Evolutionary conservation across 1,140 invertebrate species (phyloP).

Genomic region (Fopius arisanus): DNA sequence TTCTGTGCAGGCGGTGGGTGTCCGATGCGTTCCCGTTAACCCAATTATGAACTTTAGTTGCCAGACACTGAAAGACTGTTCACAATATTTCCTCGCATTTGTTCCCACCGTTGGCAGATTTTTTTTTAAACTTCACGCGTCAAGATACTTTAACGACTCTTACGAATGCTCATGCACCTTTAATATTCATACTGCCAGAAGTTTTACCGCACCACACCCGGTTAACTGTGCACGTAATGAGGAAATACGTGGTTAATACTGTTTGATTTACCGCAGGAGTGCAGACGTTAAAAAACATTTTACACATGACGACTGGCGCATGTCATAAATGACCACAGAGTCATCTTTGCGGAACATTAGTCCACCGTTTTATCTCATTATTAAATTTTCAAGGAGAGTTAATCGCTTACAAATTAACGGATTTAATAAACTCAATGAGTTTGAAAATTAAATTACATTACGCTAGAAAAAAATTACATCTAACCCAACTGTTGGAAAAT

Average conservation of each 20-base stretch:
- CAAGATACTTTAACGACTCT: background rate
- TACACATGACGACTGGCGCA: slow-evolving; percentile 8
- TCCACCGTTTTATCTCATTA: background rate
- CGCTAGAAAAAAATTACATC: no score
- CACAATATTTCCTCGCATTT: no score
- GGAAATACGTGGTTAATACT: slow-evolving; percentile 34
- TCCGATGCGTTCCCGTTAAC: no score
- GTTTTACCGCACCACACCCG: slow-evolving; percentile 29
- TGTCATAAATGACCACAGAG: slow-evolving; percentile 9
- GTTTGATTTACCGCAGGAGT: slow-evolving; percentile 34
- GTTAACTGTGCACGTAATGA: slow-evolving; percentile 35
- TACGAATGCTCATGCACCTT: background rate
- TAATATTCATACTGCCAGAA: slow-evolving; percentile 14
- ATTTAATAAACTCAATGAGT: no score
- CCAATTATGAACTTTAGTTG: no score
- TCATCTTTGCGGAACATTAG: background rate
- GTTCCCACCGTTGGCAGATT: background rate
- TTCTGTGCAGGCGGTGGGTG: no score
- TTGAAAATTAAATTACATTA: no score
- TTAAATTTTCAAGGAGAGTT: background rate
- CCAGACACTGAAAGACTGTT: no score
- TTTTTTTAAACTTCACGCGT: background rate
- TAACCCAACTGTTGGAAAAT: no score
- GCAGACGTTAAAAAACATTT: slow-evolving; percentile 21
- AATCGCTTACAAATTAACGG: no score